Evolutionary conservation across 2,113 vertebrate species (phyloP).

Genomic region (Dicaeum eximium): DNA sequence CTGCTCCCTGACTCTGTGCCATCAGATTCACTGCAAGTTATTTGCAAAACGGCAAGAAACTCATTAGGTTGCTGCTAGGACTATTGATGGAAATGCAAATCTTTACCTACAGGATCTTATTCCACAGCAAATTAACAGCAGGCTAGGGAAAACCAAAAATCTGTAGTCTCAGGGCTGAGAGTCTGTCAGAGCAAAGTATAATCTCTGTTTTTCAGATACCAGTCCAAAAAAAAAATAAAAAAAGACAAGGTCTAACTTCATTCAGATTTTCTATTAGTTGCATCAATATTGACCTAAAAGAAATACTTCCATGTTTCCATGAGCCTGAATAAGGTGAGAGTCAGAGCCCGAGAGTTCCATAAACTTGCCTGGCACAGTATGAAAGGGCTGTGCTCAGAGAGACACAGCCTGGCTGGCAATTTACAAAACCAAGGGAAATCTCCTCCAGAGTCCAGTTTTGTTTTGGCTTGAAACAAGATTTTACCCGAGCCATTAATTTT

Average conservation of each 20-base stretch:
- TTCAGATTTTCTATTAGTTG: not conserved
- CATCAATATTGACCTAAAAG: not conserved
- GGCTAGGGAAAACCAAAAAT: not conserved
- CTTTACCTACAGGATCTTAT: slow-evolving; percentile 5
- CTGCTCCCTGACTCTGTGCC: not conserved
- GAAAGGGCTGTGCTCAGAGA: not conserved
- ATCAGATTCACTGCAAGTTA: not conserved
- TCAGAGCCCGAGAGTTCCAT: not conserved
- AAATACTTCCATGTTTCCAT: not conserved
- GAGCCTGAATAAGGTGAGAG: not conserved
- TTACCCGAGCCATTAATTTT: not conserved
- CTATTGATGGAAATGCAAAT: slow-evolving; percentile 29
- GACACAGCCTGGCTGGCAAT: not conserved
- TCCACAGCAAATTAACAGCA: not conserved
- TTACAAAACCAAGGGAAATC: not conserved
- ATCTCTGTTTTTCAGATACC: not conserved
- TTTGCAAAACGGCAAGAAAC: slow-evolving; percentile 32
- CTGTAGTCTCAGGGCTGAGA: not conserved
- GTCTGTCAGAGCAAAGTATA: not conserved
- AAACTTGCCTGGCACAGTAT: not conserved
- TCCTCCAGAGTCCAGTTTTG: not conserved
- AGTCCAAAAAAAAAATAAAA: not conserved
- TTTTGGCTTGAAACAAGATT: not conserved
- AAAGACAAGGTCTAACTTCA: not conserved
- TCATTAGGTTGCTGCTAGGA: not conserved